A percentile compares a stretch with the other conserved stretches of the same genome.
phyloP scores from a whole-genome alignment of 2,113 vertebrate genomes.

The Heterochromis multidens region DNA sequence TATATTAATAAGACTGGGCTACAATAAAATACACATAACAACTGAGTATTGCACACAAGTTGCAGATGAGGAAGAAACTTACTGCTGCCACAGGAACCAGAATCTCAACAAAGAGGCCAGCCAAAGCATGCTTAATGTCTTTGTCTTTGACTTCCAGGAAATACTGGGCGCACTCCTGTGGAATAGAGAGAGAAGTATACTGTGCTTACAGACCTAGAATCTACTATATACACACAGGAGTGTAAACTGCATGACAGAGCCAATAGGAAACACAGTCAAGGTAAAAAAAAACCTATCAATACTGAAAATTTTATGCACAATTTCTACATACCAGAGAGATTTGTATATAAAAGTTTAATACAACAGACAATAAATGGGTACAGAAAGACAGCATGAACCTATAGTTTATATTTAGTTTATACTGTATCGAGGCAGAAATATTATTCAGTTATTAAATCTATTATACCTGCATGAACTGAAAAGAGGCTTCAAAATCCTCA shows the following conservation, averaged over 20 bases:
- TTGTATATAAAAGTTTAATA: background rate
- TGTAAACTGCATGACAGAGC: background rate
- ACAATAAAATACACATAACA: background rate
- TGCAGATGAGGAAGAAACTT: conserved; percentile 58
- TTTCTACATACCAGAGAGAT: background rate
- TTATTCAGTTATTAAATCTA: background rate
- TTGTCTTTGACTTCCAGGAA: conserved; percentile 99
- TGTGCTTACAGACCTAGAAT: background rate
- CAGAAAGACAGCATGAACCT: background rate
- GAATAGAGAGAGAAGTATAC: conserved; percentile 10
- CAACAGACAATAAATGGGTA: background rate
- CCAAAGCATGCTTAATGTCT: conserved; percentile 95
- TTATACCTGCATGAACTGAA: conserved; percentile 98
- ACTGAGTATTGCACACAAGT: background rate
- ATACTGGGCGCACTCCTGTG: conserved; percentile 88
- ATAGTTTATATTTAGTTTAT: background rate
- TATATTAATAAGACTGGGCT: background rate
- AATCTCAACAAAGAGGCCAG: conserved; percentile 97
- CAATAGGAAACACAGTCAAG: background rate
- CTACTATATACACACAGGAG: background rate
- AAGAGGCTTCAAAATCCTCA: conserved; percentile 97
- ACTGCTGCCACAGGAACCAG: conserved; percentile 96
- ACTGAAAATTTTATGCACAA: background rate
- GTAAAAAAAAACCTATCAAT: background rate
- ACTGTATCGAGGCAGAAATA: background rate